Conservation (phyloP, 1,140 invertebrate species). For the Caenorhabditis brenneri region DNA sequence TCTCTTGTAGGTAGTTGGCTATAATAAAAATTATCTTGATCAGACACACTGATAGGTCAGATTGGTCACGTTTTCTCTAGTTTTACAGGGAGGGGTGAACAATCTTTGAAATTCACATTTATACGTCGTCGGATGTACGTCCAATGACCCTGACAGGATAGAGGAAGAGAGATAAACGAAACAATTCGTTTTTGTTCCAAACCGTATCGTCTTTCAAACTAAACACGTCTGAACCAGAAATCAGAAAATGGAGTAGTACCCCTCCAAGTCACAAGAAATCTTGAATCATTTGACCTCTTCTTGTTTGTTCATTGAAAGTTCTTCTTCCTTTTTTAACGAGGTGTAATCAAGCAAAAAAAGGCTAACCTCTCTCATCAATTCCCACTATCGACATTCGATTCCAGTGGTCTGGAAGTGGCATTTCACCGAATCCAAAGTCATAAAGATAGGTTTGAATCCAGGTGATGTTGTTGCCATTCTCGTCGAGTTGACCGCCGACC, state of each 20-base stretch:
- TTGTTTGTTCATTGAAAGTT: not conserved
- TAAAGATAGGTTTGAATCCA: conserved; percentile 65
- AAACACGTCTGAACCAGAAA: conserved; percentile 4
- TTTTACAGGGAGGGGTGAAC: not conserved
- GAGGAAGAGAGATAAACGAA: not conserved
- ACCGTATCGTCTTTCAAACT: not conserved
- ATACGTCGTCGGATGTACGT: not conserved
- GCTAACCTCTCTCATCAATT: conserved; percentile 40
- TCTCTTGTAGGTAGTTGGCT: conserved; percentile 50
- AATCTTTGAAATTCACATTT: conserved; percentile 18
- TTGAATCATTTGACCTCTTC: not conserved
- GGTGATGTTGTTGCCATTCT: conserved; percentile 52
- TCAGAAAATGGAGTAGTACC: not conserved
- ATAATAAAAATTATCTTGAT: no score
- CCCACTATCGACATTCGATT: conserved; percentile 48
- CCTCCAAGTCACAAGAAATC: not conserved
- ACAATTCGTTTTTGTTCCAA: not conserved
- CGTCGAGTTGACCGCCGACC: conserved; percentile 2
- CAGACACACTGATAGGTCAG: not conserved
- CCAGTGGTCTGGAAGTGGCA: conserved; percentile 57
- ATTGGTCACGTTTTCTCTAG: not conserved
- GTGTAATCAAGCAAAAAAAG: not conserved
- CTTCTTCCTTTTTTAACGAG: no score
- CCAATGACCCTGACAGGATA: not conserved
- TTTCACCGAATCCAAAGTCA: conserved; percentile 61